Base-by-base conservation (phyloP, 1,140 invertebrate species). In the Zaprionus africanus region DNA sequence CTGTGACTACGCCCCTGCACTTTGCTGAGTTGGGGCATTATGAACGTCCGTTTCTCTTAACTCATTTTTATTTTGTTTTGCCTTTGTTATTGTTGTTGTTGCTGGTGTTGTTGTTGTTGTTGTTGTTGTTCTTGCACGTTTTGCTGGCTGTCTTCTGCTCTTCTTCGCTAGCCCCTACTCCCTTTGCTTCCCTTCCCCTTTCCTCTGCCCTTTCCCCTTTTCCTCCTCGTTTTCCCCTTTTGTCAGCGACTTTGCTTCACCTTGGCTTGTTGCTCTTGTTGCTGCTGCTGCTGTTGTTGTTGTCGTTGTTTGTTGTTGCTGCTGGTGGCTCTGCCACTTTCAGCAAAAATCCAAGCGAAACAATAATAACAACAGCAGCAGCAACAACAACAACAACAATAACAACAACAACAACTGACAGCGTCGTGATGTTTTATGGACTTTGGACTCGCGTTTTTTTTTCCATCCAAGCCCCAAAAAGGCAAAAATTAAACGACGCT, bases 371-470 rank as follows among this genome's bases (percentile, higher is more conserved):
- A 79, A 60, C 53, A 69, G 41, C 66, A 59, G 59, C 57, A 34
- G 34, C 76, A 68, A 17, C 58, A 81, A 51, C 78, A 76, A 58
- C 53, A 74, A 56, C 76, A 68, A 17, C 58, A 81, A 51, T 73
- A 76, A 58, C 53, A 74, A 56, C 62, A 65, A 65, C 78, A 81
- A 67, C 69, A 46, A 46, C 41, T 70, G 73, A 73, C 67, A 61
- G 76, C 83, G 77, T 78, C 80, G 73, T 82, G 79, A 86, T 87
- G 83, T 85, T 87, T 87, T 87, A 86, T 86, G 83, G 83, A 86
- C 83, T 86, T 86, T 87, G 77, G 83, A 86, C 83, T 86, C 73
- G 78, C 78, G 76, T 69, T 79, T 79, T 69, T 75, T 71, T 78
- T 74, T 64, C 58, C 63, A 46, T 46, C 19, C 79, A 86, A 77